Base-by-base conservation (phyloP, 1,140 invertebrate genomes). In the Zeugodacus cucurbitae region DNA sequence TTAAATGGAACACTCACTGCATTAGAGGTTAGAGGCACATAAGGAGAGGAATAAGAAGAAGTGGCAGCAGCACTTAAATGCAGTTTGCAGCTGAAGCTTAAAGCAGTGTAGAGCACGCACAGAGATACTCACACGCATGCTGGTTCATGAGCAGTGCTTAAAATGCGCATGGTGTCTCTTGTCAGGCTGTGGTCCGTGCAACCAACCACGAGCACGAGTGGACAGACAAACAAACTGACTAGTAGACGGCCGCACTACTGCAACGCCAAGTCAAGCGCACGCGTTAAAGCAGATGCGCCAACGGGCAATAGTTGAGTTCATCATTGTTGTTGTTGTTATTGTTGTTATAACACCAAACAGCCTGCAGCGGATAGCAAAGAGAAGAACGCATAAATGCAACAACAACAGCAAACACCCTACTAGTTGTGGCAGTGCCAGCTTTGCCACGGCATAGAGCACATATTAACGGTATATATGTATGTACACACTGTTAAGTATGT, bases 201-300 rank as follows among this genome's bases (percentile, higher is more conserved):
- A 41, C 67, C 67, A 32, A 41, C 14, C 34, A 74, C 67, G 32
- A 67, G 64, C 64, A 67, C 64, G 3, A 67, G 64, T 26, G 29
- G 14, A 41, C 20, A 6, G 29, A 37, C 67, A 34, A 37, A 22
- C 34, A 20, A 34, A 74, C 67, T 34, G n/a, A n/a, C n/a, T n/a
- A n/a, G n/a, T n/a, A n/a, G 26, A 62, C 58, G 26, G 26, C 48
- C 48, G 10, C 22, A 62, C 58, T n/a, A 37, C 67, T 37, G 67
- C 67, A 41, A 74, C 67, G 41, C 22, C 17, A 41, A 41, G 67
- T 37, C 67, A 74, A 74, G 20, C 67, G 37, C 67, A 74, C 67
- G 67, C 67, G 67, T 74, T 74, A 22, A 74, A 74, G 67, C 67
- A 37, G 67, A 74, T 74, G 67, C 20, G 67, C 67, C 67, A 11